Conservation (phyloP, 2,797 vertebrate genomes). For the Spea hammondii region DNA sequence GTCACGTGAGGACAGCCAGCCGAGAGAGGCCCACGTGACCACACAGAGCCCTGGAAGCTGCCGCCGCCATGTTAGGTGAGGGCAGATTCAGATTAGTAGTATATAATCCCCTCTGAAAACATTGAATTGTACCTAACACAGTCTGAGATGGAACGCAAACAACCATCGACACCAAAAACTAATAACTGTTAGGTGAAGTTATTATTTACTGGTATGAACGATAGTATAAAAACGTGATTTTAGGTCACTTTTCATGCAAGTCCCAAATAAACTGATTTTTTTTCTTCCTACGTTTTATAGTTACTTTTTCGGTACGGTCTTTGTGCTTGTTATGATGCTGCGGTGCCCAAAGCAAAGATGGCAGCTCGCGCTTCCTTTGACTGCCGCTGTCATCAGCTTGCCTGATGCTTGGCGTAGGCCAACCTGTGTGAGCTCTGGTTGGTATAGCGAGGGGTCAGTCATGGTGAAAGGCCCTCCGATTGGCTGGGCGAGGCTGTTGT, state of each 20-base stretch:
- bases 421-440: neutral
- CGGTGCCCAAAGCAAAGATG: slow-evolving; percentile 32
- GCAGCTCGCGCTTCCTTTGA: neutral
- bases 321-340: neutral
- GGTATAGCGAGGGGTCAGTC: neutral
- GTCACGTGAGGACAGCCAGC: slow-evolving; percentile 40
- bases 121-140: too few relatives aligned
- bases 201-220: too few relatives aligned
- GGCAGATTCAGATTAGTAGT: neutral
- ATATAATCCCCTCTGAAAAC: neutral
- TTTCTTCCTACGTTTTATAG: too few relatives aligned
- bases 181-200: too few relatives aligned
- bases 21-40: neutral
- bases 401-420: neutral
- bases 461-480: neutral
- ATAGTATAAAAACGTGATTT: too few relatives aligned
- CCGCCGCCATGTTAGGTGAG: slow-evolving; percentile 17
- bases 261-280: too few relatives aligned
- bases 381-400: neutral
- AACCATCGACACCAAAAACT: too few relatives aligned
- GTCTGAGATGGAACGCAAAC: too few relatives aligned
- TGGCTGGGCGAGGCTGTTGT: slow-evolving; percentile 11
- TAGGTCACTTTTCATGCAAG: too few relatives aligned
- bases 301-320: too few relatives aligned
- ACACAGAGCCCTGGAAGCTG: neutral